Percentiles rank a stretch among this genome's conserved stretches.
Conservation (phyloP, 2,797 vertebrate species). For the Centropyge bicolor region DNA sequence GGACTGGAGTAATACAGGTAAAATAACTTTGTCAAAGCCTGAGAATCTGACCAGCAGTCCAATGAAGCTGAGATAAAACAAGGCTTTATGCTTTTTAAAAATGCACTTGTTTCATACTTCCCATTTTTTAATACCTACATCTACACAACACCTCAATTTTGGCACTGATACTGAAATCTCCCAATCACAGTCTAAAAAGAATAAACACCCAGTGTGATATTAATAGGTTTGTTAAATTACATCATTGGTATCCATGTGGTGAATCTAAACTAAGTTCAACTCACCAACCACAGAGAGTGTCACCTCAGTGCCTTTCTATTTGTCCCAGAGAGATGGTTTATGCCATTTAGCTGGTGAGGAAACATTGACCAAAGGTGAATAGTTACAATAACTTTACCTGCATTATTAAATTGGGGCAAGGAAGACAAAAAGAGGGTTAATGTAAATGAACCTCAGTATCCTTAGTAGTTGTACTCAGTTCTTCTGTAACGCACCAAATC, state of each 20-base stretch:
- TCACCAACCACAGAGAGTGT: no score
- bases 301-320: no score
- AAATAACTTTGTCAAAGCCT: neutral
- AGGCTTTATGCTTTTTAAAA: neutral
- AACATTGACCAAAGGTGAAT: no score
- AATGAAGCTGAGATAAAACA: neutral
- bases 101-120: neutral
- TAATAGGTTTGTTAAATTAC: no score
- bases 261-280: no score
- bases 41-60: neutral
- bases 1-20: neutral
- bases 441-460: neutral
- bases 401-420: neutral
- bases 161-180: no score
- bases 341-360: no score
- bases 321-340: no score
- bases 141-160: neutral
- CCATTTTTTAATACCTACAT: neutral
- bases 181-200: no score
- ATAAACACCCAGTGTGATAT: no score
- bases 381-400: no score
- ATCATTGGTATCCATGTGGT: no score
- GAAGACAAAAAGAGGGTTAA: neutral
- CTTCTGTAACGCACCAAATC: neutral
- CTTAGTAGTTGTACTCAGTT: neutral